Percentiles rank a stretch among this genome's conserved stretches.
phyloP scores from a whole-genome alignment of 2,113 vertebrate genomes.

The Copsychus sechellarum region DNA sequence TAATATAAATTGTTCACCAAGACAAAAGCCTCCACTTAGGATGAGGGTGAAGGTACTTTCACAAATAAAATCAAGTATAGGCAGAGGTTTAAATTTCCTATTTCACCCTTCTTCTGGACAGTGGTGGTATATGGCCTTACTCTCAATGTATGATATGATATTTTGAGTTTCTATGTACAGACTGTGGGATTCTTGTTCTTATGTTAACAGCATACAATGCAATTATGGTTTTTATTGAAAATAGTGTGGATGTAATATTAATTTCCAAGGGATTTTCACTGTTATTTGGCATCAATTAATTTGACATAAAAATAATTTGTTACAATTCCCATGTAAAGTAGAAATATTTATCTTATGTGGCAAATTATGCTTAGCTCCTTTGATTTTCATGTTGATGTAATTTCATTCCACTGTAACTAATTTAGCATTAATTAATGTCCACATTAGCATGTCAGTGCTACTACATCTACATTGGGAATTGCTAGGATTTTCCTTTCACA shows the following conservation, averaged over 20 bases:
- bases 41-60: not conserved
- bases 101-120: not conserved
- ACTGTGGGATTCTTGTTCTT: not conserved
- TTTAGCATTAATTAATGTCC: conserved; percentile 50
- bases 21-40: not conserved
- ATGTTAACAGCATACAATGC: not conserved
- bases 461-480: conserved; percentile 37
- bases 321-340: conserved; percentile 31
- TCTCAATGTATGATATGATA: not conserved
- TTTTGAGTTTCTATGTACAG: not conserved
- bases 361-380: conserved; percentile 13
- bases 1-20: not conserved
- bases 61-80: not conserved
- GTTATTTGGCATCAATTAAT: conserved; percentile 49
- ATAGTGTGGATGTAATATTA: not conserved
- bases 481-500: not conserved
- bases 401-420: conserved; percentile 54
- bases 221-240: not conserved
- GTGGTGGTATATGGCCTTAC: not conserved
- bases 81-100: not conserved
- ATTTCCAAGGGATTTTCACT: conserved; percentile 35
- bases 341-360: conserved; percentile 55
- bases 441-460: conserved; percentile 59
- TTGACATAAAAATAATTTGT: conserved; percentile 44
- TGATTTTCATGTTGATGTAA: conserved; percentile 56